Conservation (phyloP, 2,797 vertebrate species). For the Cuculus canorus region DNA sequence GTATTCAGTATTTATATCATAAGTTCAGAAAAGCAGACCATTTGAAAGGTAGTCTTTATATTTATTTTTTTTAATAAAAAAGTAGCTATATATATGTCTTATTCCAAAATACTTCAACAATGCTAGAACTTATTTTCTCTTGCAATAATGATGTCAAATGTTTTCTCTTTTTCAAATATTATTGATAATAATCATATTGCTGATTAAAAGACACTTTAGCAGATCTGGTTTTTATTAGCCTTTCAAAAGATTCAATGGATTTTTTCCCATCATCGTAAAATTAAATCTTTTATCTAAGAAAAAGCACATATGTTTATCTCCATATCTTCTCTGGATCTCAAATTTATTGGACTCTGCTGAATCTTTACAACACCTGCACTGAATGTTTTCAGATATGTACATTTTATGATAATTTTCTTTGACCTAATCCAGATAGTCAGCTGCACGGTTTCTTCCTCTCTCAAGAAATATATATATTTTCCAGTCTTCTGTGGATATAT, state of each 20-base stretch:
- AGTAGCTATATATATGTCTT: neutral
- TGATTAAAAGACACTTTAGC: neutral
- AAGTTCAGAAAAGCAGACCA: neutral
- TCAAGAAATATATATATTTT: neutral
- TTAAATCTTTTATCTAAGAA: neutral
- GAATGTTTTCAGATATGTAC: neutral
- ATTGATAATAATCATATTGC: neutral
- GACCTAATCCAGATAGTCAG: neutral
- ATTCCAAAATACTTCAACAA: neutral
- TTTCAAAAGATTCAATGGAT: neutral
- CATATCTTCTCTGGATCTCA: neutral
- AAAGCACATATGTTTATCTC: rapidly evolving
- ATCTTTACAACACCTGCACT: neutral
- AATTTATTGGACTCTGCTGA: neutral
- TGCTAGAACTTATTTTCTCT: neutral
- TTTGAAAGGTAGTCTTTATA: neutral
- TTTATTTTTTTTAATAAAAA: neutral
- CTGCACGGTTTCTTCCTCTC: neutral
- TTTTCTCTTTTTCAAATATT: neutral
- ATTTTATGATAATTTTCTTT: neutral
- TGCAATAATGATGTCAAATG: neutral
- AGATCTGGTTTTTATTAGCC: neutral
- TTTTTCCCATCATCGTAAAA: neutral
- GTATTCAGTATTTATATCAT: neutral
- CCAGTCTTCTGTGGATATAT: neutral